Conservation (phyloP, 92 coral and sea anemone genomes). For the Epizoanthus fatuus region DNA sequence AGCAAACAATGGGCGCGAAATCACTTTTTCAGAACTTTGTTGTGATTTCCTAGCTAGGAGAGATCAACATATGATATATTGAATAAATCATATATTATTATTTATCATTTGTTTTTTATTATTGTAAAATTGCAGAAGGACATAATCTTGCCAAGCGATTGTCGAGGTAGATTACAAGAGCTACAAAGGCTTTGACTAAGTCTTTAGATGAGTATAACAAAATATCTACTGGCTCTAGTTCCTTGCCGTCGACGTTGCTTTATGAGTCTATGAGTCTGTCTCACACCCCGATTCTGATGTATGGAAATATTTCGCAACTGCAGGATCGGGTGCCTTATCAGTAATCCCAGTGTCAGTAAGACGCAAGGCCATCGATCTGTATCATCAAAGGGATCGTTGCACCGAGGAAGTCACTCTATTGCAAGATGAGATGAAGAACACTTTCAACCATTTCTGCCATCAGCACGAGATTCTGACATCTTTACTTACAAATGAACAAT, state of each 20-base stretch:
- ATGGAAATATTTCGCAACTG: neutral
- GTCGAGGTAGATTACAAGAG: neutral
- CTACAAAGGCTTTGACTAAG: neutral
- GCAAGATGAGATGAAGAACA: slow-evolving; percentile 46
- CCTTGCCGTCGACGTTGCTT: neutral
- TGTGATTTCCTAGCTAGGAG: too few species aligned
- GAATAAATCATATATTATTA: too few species aligned
- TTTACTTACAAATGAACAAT: neutral
- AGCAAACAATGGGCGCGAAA: too few species aligned
- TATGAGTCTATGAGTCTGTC: neutral
- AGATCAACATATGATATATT: too few species aligned
- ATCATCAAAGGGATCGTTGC: slow-evolving; percentile 36
- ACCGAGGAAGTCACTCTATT: slow-evolving; percentile 30
- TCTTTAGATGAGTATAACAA: neutral
- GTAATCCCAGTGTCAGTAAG: neutral
- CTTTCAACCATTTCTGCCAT: slow-evolving; percentile 13
- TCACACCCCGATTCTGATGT: neutral
- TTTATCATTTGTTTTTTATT: too few species aligned
- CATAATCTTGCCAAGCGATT: neutral
- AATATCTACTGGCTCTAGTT: neutral
- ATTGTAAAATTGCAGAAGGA: neutral
- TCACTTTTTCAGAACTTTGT: too few species aligned
- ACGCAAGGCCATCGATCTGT: slow-evolving; percentile 54
- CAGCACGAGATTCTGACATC: slow-evolving; percentile 15
- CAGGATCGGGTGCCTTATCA: neutral